A percentile compares a stretch with the other conserved stretches of the same genome.
Evolutionary conservation across 2,888 invertebrate species (phyloP).

Genomic region (Orthonevra nobilis): DNA sequence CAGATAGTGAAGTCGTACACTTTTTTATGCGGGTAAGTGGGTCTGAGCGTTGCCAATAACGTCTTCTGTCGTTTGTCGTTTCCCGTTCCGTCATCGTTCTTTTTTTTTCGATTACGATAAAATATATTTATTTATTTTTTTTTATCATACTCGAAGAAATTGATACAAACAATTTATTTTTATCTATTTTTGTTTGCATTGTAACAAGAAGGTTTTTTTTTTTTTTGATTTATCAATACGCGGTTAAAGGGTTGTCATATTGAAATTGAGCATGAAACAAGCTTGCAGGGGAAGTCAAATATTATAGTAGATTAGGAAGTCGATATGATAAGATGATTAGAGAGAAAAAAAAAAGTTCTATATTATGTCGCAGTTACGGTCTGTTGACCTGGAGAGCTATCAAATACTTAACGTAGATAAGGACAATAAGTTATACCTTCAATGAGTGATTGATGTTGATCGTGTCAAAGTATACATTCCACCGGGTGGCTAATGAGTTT

Average conservation of each 20-base stretch:
- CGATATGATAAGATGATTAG: not conserved
- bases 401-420: not conserved
- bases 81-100: no score
- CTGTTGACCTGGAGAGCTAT: not conserved
- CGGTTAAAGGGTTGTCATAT: not conserved
- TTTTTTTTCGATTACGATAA: no score
- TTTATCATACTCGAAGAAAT: conserved; percentile 30
- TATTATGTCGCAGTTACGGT: not conserved
- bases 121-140: no score
- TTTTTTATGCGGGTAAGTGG: conserved; percentile 40
- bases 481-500: no score
- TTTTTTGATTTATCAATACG: conserved; percentile 16
- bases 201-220: not conserved
- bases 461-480: no score
- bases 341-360: no score
- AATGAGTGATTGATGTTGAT: conserved; percentile 7
- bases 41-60: conserved; percentile 17
- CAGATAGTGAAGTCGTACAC: conserved; percentile 14
- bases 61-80: conserved; percentile 35
- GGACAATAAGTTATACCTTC: not conserved
- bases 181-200: conserved; percentile 2
- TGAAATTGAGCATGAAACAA: not conserved
- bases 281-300: not conserved
- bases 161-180: not conserved
- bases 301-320: not conserved